Percentiles rank a stretch among this genome's conserved stretches.
These are phyloP conservation scores for Caenorhabditis latens DNA, from an alignment of 1,140 invertebrate genomes.

Conservation along the genomic window DNA sequence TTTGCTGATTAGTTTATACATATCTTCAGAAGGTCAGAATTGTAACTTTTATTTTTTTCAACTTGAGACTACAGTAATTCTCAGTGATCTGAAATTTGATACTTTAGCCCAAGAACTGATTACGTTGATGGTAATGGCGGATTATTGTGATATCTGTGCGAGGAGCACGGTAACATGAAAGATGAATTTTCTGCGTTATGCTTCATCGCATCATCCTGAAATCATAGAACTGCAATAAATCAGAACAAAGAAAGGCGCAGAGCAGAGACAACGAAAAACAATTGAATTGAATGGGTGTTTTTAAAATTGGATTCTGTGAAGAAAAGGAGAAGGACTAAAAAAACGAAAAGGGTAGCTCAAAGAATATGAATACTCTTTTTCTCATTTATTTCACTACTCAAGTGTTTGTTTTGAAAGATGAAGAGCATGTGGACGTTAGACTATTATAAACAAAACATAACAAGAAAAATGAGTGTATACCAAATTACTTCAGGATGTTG, in stretches of 20 bases:
- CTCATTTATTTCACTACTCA: background rate
- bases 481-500: background rate
- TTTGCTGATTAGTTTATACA: too few relatives aligned
- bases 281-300: background rate
- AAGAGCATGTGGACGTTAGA: background rate
- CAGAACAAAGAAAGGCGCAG: background rate
- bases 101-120: background rate
- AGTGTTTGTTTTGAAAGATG: conserved; percentile 13
- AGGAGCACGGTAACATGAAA: conserved; percentile 45
- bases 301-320: background rate
- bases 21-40: too few relatives aligned
- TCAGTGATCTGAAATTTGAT: too few relatives aligned
- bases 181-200: conserved; percentile 14
- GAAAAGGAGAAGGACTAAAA: background rate
- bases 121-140: conserved; percentile 33
- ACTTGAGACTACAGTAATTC: too few relatives aligned
- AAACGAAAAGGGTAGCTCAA: background rate
- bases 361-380: conserved; percentile 8
- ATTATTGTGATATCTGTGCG: conserved; percentile 41
- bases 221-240: background rate
- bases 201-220: conserved; percentile 43
- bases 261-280: background rate
- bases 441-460: background rate
- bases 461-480: background rate
- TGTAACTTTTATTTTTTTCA: too few relatives aligned